These are phyloP conservation scores for Clinocottus analis DNA, from an alignment of 2,113 vertebrate species.

Conservation along the genomic window DNA sequence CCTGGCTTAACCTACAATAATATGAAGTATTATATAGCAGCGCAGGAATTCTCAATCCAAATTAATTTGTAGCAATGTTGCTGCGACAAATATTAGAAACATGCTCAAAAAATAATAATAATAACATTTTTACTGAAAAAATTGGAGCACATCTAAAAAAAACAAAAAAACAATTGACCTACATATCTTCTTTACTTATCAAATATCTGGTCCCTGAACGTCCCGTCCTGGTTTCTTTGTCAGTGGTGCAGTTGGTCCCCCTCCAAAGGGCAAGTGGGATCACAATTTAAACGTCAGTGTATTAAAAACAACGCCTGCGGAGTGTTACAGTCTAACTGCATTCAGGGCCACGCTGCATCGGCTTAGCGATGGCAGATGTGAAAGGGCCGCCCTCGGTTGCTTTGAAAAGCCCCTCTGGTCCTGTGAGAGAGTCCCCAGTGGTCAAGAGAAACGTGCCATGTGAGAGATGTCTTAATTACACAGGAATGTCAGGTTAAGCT, in stretches of 20 bases:
- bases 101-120: not conserved
- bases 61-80: not conserved
- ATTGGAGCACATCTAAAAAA: not conserved
- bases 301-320: constrained; percentile 71
- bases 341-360: constrained; percentile 70
- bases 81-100: not conserved
- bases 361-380: constrained; percentile 76
- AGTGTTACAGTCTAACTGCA: constrained; percentile 77
- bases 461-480: constrained; percentile 78
- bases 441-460: constrained; percentile 69
- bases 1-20: not conserved
- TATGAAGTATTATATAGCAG: not conserved
- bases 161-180: not conserved
- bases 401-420: constrained; percentile 63
- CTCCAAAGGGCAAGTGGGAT: constrained; percentile 81
- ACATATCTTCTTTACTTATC: not conserved
- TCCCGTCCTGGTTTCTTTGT: constrained; percentile 25
- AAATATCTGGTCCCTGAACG: not conserved
- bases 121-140: not conserved
- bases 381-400: constrained; percentile 42
- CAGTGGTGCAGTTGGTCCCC: constrained; percentile 52
- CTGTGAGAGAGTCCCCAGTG: constrained; percentile 63
- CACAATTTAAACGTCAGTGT: constrained; percentile 77
- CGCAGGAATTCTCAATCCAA: not conserved
- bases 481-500: constrained; percentile 76